Conservation (phyloP, 2,888 invertebrate species). For the Trissolcus japonicus region DNA sequence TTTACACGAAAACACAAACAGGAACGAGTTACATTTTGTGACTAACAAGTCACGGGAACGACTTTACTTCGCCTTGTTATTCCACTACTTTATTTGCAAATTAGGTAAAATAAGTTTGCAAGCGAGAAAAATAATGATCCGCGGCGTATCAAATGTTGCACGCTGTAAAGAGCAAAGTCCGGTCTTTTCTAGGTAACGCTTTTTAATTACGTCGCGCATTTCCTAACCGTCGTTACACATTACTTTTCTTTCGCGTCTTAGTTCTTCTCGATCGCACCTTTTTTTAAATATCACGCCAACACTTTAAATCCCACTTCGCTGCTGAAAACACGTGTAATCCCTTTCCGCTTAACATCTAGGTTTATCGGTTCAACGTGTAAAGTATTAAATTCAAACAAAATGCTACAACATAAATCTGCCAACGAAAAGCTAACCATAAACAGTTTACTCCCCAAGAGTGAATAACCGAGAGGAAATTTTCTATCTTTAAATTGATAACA, state of each 20-base stretch:
- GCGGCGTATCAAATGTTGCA: constrained; percentile 21
- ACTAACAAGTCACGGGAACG: constrained; percentile 33
- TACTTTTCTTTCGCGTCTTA: neutral
- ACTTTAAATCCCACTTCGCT: constrained; percentile 4
- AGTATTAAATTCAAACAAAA: constrained; percentile 38
- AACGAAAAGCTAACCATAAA: too few relatives aligned
- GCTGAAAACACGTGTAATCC: constrained; percentile 37
- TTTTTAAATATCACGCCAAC: constrained; percentile 20
- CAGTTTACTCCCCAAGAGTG: too few relatives aligned
- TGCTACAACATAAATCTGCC: constrained; percentile 22
- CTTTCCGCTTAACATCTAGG: constrained; percentile 25
- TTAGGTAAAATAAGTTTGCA: constrained; percentile 26
- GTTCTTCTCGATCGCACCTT: constrained; percentile 7
- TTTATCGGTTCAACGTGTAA: constrained; percentile 38
- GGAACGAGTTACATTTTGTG: constrained; percentile 24
- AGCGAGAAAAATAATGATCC: constrained; percentile 13
- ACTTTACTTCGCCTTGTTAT: constrained; percentile 34
- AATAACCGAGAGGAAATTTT: too few relatives aligned
- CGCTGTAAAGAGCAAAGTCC: constrained; percentile 5
- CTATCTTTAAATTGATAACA: too few relatives aligned
- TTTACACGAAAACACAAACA: constrained; percentile 18
- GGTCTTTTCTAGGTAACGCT: constrained; percentile 7
- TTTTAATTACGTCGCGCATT: constrained; percentile 28
- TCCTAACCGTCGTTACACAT: constrained; percentile 5
- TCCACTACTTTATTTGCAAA: constrained; percentile 40